phyloP scores from a whole-genome alignment of 2,888 invertebrate genomes.

The Agelastica alni region DNA sequence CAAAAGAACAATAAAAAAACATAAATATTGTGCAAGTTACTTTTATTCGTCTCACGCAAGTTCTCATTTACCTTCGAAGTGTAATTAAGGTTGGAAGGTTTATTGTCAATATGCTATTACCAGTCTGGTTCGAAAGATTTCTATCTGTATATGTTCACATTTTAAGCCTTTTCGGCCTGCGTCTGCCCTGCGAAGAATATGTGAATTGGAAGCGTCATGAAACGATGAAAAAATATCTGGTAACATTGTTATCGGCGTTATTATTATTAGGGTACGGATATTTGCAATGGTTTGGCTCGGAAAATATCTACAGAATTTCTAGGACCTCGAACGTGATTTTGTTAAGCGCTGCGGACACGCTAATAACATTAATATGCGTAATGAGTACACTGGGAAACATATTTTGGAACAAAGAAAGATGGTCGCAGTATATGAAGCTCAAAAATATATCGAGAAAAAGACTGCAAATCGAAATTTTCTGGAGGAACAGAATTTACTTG shows the following conservation, averaged over 20 bases:
- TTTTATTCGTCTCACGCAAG: too few species aligned
- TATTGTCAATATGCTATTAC: not conserved
- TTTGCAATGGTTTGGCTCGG: slow-evolving; percentile 12
- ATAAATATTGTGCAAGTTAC: too few species aligned
- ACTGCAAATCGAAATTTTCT: slow-evolving; percentile 12
- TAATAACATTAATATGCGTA: slow-evolving; percentile 22
- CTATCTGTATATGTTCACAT: not conserved
- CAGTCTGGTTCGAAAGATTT: not conserved
- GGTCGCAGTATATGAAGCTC: slow-evolving; percentile 25
- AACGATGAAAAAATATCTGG: slow-evolving; percentile 12
- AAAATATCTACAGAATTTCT: slow-evolving; percentile 11
- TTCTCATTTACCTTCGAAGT: too few species aligned
- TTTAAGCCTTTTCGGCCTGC: slow-evolving; percentile 21
- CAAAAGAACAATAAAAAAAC: not conserved
- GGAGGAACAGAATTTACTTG: slow-evolving; percentile 19
- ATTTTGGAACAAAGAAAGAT: slow-evolving; percentile 29
- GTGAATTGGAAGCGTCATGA: slow-evolving; percentile 6
- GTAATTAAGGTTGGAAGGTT: too few species aligned
- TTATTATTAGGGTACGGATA: slow-evolving; percentile 20
- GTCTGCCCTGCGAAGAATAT: slow-evolving; percentile 18
- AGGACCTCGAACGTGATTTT: slow-evolving; percentile 29
- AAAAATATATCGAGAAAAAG: slow-evolving; percentile 21
- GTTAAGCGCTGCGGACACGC: slow-evolving; percentile 12
- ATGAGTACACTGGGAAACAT: slow-evolving; percentile 22
- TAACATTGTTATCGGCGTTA: slow-evolving; percentile 1